A percentile compares a stretch with the other conserved stretches of the same genome.
Conservation (phyloP, 2,113 vertebrate species). For the Brachypteracias leptosomus region DNA sequence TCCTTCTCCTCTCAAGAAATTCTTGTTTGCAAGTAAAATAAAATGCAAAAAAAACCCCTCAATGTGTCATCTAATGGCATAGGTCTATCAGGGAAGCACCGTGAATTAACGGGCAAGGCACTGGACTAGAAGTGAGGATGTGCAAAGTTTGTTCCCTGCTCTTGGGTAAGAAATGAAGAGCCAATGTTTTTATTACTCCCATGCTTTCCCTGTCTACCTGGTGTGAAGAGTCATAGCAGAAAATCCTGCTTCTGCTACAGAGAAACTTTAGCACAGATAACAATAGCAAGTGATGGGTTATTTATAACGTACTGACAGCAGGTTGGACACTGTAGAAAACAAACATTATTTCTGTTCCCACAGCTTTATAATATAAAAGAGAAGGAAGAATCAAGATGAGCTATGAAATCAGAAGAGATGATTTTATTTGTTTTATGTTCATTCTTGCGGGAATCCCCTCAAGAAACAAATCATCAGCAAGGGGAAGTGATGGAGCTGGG, state of each 20-base stretch:
- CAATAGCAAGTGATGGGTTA: background rate
- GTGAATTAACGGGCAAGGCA: accelerated
- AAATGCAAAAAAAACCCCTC: background rate
- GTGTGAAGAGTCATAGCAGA: background rate
- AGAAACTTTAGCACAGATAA: background rate
- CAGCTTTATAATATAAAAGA: background rate
- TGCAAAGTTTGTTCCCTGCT: background rate
- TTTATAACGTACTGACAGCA: background rate
- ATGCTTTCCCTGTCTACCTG: background rate
- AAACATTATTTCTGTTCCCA: background rate
- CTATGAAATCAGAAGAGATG: background rate
- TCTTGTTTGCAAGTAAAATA: background rate
- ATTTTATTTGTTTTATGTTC: background rate
- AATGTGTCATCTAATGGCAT: background rate
- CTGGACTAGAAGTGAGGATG: background rate
- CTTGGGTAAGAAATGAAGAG: background rate
- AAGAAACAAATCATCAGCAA: background rate
- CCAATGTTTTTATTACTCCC: background rate
- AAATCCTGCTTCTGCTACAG: background rate
- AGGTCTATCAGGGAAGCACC: background rate
- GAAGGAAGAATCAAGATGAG: background rate
- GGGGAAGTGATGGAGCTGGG: background rate
- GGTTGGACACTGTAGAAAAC: background rate
- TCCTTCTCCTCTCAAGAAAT: background rate
- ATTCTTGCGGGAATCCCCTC: background rate